Evolutionary conservation across 2,888 invertebrate genomes (phyloP), one percentile per base, ranked within the genome.

Genomic region (Cryptosula pallasiana): DNA sequence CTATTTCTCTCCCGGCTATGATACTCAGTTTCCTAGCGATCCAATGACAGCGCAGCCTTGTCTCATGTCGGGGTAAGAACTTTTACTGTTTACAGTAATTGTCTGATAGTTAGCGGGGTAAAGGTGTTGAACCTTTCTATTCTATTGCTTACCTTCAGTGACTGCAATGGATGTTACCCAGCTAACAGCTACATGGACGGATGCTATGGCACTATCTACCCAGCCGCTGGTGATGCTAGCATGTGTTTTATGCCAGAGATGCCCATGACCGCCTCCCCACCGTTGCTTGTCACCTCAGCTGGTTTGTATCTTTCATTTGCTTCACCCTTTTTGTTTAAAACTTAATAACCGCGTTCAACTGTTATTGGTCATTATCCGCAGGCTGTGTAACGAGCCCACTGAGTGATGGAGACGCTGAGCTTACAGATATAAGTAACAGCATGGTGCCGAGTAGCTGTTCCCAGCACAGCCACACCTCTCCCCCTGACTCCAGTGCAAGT

Each of bases 1-100:
- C 63, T 63, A 63, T n/a, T 63, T 63, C 32, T 32, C 63, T 63
- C 63, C 63, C n/a, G 27, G 32, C 34, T 63, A 34, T 63, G 63
- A 63, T 2, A 16, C 63, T 63, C 63, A 63, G 32, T 32, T 63
- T 32, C 13, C 63, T 13, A 27, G 13, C 27, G 63, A 63, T 27
- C 2, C 63, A 1, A 32, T 63, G 2, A 5, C 27, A 27, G 16
- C 63, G 16, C 63, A 63, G 34, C 34, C 63, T 34, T 63, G 63
- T 63, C 63, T 63, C 32, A 32, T 63, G 63, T 32, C 63, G 9
- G 63, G 63, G 63, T 63, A 13, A 63, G 63, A 29, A 27, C 32
- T n/a, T n/a, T n/a, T n/a, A n/a, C n/a, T n/a, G n/a, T n/a, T n/a
- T n/a, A n/a, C n/a, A n/a, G n/a, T n/a, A n/a, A n/a, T n/a, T n/a